Evolutionary conservation across 2,113 vertebrate species (phyloP).

Genomic region (Ictalurus punctatus): DNA sequence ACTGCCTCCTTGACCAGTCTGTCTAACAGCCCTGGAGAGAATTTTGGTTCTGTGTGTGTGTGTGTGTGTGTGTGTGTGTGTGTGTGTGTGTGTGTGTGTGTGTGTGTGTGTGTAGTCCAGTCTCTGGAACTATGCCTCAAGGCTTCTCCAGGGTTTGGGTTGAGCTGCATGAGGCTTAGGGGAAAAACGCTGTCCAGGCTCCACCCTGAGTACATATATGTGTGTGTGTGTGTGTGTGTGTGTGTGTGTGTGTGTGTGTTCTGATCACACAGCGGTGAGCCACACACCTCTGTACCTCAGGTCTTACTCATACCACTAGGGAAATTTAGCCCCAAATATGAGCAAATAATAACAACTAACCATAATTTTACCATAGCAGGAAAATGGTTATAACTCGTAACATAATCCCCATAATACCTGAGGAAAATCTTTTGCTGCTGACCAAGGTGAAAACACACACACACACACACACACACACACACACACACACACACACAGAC

Average conservation of each 20-base stretch:
- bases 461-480: constrained; percentile 15
- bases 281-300: constrained; percentile 57
- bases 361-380: constrained; percentile 22
- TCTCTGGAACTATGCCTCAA: constrained; percentile 38
- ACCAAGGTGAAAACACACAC: constrained; percentile 26
- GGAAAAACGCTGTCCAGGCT: constrained; percentile 22
- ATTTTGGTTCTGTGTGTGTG: constrained; percentile 22
- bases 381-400: constrained; percentile 4
- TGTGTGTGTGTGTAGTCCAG: constrained; percentile 24
- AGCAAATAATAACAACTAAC: constrained; percentile 40
- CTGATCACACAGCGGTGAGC: constrained; percentile 48
- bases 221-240: constrained; percentile 23
- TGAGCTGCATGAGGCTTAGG: constrained; percentile 10
- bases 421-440: constrained; percentile 36
- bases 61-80: constrained; percentile 2
- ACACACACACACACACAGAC: constrained; percentile 17
- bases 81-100: constrained; percentile 4
- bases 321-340: constrained; percentile 25
- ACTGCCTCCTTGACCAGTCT: constrained; percentile 63
- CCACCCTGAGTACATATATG: constrained; percentile 24
- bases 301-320: constrained; percentile 19
- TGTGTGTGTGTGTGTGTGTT: constrained; percentile 34
- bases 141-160: constrained; percentile 38
- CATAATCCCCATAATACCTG: constrained; percentile 52
- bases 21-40: constrained; percentile 34